Conservation (phyloP, 2,113 vertebrate species). For the Ammospiza caudacuta region DNA sequence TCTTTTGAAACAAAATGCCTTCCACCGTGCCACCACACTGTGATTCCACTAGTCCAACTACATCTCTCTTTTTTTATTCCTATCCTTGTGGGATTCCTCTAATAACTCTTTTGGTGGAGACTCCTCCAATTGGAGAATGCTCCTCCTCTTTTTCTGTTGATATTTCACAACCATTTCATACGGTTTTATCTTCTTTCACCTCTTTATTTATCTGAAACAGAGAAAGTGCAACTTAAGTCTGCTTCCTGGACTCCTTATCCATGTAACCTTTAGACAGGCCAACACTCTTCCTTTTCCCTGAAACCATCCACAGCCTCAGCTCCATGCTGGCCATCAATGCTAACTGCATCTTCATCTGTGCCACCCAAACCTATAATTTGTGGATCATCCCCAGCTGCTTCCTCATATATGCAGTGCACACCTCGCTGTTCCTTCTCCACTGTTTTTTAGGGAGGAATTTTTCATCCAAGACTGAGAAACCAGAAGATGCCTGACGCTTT, state of each 20-base stretch:
- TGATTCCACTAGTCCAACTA: not conserved
- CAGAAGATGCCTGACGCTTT: not conserved
- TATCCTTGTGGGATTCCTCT: not conserved
- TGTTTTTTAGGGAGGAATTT: rapidly evolving
- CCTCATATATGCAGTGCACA: rapidly evolving
- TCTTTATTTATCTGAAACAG: not conserved
- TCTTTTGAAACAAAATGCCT: not conserved
- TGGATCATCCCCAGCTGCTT: not conserved
- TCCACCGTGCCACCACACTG: not conserved
- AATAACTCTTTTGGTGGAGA: not conserved
- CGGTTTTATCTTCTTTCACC: not conserved
- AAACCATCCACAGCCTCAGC: not conserved
- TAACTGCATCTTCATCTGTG: not conserved
- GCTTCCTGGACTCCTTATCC: not conserved
- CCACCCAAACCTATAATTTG: not conserved
- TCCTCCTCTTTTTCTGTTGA: not conserved
- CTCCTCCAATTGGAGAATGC: not conserved
- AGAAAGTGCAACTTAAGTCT: not conserved
- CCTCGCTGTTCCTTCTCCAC: rapidly evolving
- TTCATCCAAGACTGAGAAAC: not conserved
- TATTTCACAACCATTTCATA: not conserved
- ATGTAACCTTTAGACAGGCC: not conserved
- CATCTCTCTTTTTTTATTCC: not conserved
- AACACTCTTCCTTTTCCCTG: not conserved
- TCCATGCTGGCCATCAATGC: not conserved